Conservation (phyloP, 2,113 vertebrate genomes). For the Rostratula benghalensis region DNA sequence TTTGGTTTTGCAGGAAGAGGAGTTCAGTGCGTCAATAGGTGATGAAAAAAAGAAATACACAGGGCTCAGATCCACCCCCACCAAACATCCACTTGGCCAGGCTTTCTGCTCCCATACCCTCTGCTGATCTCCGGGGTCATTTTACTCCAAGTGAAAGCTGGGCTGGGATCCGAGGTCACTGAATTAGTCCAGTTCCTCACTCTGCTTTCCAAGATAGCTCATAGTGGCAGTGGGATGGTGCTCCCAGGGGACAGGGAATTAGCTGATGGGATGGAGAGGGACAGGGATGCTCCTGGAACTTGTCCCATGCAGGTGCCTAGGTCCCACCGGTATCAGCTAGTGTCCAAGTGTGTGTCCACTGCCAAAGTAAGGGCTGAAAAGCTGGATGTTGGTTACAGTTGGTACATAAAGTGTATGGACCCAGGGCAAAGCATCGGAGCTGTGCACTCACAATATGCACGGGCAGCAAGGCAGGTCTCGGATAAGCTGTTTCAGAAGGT, state of each 20-base stretch:
- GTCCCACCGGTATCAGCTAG: neutral
- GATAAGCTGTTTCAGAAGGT: neutral
- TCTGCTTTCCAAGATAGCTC: neutral
- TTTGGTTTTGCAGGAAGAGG: neutral
- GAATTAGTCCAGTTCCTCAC: neutral
- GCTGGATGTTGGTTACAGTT: neutral
- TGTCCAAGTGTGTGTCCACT: rapidly evolving
- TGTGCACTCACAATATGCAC: neutral
- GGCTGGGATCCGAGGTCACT: neutral
- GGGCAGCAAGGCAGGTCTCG: neutral
- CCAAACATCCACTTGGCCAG: neutral
- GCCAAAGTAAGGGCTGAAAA: neutral
- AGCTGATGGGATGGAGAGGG: neutral
- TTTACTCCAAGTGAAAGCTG: neutral
- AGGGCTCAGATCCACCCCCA: neutral
- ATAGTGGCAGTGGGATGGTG: neutral
- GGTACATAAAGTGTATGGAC: rapidly evolving
- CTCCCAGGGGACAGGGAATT: neutral
- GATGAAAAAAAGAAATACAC: neutral
- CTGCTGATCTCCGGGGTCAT: neutral
- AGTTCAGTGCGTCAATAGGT: too few species aligned
- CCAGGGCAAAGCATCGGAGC: neutral
- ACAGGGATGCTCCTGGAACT: neutral
- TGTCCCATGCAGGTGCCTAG: rapidly evolving
- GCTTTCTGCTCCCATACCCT: neutral